Conservation (phyloP, 2,113 vertebrate species). For the Serilophus lunatus region DNA sequence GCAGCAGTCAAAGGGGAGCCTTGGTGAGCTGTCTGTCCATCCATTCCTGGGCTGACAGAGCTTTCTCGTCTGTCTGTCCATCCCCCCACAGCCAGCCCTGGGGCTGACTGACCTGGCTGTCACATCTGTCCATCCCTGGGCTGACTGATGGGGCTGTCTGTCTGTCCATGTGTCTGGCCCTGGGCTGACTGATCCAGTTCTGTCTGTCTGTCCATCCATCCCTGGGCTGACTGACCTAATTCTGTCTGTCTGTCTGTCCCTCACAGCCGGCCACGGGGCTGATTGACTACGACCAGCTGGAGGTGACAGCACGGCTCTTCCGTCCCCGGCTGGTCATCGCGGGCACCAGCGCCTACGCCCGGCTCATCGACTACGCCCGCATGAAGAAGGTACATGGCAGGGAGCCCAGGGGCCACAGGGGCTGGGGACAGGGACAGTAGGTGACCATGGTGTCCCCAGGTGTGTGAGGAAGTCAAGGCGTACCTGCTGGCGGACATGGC, state of each 20-base stretch:
- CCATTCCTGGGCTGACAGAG: too few relatives aligned
- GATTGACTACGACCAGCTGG: constrained; percentile 76
- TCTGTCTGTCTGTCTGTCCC: too few relatives aligned
- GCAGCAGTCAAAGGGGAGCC: too few relatives aligned
- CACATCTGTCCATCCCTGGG: too few relatives aligned
- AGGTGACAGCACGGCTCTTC: constrained; percentile 88
- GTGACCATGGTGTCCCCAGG: constrained; percentile 48
- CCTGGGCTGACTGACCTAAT: too few relatives aligned
- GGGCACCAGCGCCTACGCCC: constrained; percentile 92
- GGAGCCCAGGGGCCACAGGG: not conserved
- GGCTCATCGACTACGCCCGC: constrained; percentile 92
- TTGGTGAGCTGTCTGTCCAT: too few relatives aligned
- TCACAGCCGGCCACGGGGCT: constrained; percentile 74
- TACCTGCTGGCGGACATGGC: constrained; percentile 94
- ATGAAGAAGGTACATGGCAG: constrained; percentile 83
- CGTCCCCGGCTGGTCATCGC: constrained; percentile 89
- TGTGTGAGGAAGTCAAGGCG: constrained; percentile 87
- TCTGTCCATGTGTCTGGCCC: too few relatives aligned
- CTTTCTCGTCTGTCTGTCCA: not conserved
- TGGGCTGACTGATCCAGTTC: too few relatives aligned
- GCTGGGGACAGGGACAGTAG: not conserved
- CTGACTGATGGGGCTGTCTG: too few relatives aligned
- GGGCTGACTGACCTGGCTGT: too few relatives aligned
- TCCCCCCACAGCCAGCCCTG: not conserved
- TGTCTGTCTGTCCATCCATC: too few relatives aligned